Percentiles rank a stretch among this genome's conserved stretches.
These are phyloP conservation scores for Oryzaephilus surinamensis DNA, from an alignment of 1,140 invertebrate species.

Conservation along the genomic window DNA sequence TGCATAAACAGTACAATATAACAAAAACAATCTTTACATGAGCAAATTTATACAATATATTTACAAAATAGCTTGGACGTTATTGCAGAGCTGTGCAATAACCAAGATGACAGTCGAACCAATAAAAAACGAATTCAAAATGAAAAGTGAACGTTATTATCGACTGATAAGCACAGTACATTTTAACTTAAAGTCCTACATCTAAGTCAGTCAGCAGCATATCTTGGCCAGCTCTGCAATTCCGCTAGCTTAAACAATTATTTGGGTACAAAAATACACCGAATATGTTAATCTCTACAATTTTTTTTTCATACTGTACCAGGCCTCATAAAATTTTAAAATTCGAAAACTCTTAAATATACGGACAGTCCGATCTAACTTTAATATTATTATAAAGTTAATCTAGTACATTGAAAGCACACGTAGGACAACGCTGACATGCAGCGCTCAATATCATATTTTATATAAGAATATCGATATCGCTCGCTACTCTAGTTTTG, in stretches of 20 bases:
- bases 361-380: slow-evolving; percentile 37
- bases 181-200: slow-evolving; percentile 22
- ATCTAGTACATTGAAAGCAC: slow-evolving; percentile 38
- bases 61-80: slow-evolving; percentile 28
- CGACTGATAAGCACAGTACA: slow-evolving; percentile 17
- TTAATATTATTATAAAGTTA: slow-evolving; percentile 28
- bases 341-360: slow-evolving; percentile 37
- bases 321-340: slow-evolving; percentile 38
- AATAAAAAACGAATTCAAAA: slow-evolving; percentile 16
- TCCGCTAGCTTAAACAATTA: slow-evolving; percentile 28
- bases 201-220: slow-evolving; percentile 32
- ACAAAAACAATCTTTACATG: slow-evolving; percentile 38
- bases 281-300: slow-evolving; percentile 30
- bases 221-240: slow-evolving; percentile 21
- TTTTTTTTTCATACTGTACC: slow-evolving; percentile 31
- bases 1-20: slow-evolving; percentile 25
- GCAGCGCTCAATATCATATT: slow-evolving; percentile 22
- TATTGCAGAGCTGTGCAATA: slow-evolving; percentile 18
- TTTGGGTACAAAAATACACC: slow-evolving; percentile 38
- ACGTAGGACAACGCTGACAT: slow-evolving; percentile 23
- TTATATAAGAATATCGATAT: slow-evolving; percentile 36
- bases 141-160: slow-evolving; percentile 22
- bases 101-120: slow-evolving; percentile 21
- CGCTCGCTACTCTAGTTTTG: slow-evolving; percentile 26
- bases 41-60: slow-evolving; percentile 37